Base-by-base conservation (phyloP, 35 echinoderm and acorn worm genomes). In the Hemicentrotus pulcherrimus region DNA sequence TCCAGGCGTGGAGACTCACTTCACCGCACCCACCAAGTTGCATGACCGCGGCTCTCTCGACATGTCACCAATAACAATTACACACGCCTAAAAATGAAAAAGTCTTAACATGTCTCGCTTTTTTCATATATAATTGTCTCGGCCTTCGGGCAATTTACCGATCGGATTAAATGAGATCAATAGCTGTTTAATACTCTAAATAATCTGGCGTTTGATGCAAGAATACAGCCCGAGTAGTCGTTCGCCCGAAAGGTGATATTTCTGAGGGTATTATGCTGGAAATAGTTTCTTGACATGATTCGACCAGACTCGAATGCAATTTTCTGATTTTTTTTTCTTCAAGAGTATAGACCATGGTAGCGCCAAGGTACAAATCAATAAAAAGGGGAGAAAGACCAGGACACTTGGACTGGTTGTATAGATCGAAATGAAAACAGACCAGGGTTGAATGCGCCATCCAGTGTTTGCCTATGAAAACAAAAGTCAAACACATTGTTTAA, bases 161-260 rank as follows among this genome's bases (percentile, higher is more conserved):
- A 58, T 93, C 45, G 91, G 91, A 93, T 93, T 48, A 58, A 58
- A 58, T 58, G 91, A 47, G 91, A 93, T 93, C 91, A 93, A 93
- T 50, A 58, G 91, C 45, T 93, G 91, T 58, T 93, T 93, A 93
- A 93, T 93, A 93, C 91, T 50, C 91, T 93, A 93, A 93, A 93
- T 93, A 93, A 4, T 93, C 46, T 31, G 30, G 45, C 46, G 32
- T 58, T 58, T 47, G 91, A 47, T 31, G 48, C 46, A 58, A 93
- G 48, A 93, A 93, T 93, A 93, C 32, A 58, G 9, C 91, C 32
- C 35, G 46, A 93, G 91, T 93, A 47, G 91, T 50, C 46, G 65
- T 93, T 90, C 18, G 31, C 46, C 91, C 91, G 46, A 93, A 93
- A 93, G 91, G 47, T 93, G 91, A 93, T 48, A 58, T 93, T 93